phyloP scores from a whole-genome alignment of 1,140 invertebrate species.

The Caenorhabditis inopinata region DNA sequence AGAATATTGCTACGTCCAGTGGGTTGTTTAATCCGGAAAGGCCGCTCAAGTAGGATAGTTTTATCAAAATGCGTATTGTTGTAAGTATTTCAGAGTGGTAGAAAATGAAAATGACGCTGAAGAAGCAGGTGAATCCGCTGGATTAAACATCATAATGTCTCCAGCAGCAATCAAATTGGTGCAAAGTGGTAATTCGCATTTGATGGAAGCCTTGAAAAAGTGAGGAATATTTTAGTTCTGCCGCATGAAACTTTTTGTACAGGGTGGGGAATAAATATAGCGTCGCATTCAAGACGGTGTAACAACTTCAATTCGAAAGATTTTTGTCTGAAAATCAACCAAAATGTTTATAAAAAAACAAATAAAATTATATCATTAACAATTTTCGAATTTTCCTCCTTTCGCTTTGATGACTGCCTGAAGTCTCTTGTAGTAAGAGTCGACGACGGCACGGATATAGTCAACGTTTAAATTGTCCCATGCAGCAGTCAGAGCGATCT shows the following conservation, averaged over 20 bases:
- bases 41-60: neutral
- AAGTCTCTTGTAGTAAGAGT: too few species aligned
- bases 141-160: slow-evolving; percentile 40
- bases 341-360: too few species aligned
- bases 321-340: too few species aligned
- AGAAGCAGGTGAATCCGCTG: neutral
- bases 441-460: too few species aligned
- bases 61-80: slow-evolving; percentile 71
- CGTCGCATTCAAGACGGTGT: too few species aligned
- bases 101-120: neutral
- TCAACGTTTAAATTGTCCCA: too few species aligned
- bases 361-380: too few species aligned
- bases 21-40: slow-evolving; percentile 33
- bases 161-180: neutral
- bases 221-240: neutral
- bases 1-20: slow-evolving; percentile 55
- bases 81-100: neutral
- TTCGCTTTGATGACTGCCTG: too few species aligned
- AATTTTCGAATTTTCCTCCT: too few species aligned
- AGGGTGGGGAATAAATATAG: too few species aligned
- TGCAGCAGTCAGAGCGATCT: too few species aligned
- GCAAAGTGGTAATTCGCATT: neutral
- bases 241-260: slow-evolving; percentile 72
- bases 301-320: too few species aligned
- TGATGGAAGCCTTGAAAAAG: slow-evolving; percentile 29